Conservation (phyloP, 2,113 vertebrate genomes). For the Hemiscyllium ocellatum region DNA sequence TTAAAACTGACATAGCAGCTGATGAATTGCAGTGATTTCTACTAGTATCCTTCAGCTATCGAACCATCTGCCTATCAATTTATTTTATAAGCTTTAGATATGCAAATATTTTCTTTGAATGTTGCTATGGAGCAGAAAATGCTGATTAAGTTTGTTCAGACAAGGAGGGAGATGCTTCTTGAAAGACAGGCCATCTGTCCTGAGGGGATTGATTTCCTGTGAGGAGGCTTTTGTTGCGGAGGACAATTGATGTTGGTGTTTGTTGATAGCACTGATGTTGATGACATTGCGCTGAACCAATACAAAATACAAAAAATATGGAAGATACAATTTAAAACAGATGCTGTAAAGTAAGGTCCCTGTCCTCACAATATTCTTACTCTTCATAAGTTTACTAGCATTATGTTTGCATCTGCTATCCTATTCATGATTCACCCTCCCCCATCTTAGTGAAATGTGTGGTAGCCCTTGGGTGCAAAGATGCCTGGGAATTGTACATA, state of each 20-base stretch:
- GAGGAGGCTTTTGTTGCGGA: constrained; percentile 76
- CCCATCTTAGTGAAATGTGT: constrained; percentile 45
- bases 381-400: neutral
- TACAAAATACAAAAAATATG: neutral
- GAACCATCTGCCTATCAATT: neutral
- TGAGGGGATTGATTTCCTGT: constrained; percentile 75
- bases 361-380: neutral
- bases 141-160: constrained; percentile 59
- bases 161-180: constrained; percentile 69
- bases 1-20: neutral
- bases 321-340: neutral
- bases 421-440: constrained; percentile 35
- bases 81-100: neutral
- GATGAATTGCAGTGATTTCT: constrained; percentile 1
- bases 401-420: constrained; percentile 8
- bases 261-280: constrained; percentile 70
- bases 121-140: constrained; percentile 61
- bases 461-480: constrained; percentile 46
- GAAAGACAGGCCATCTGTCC: constrained; percentile 88
- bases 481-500: constrained; percentile 50
- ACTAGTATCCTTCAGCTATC: neutral
- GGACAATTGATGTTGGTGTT: constrained; percentile 78
- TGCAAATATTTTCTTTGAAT: constrained; percentile 46
- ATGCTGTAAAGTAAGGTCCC: neutral
- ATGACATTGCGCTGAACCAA: constrained; percentile 57